These are phyloP conservation scores for Strongylocentrotus purpuratus DNA, from an alignment of 35 echinoderm and acorn worm species.

Conservation along the genomic window DNA sequence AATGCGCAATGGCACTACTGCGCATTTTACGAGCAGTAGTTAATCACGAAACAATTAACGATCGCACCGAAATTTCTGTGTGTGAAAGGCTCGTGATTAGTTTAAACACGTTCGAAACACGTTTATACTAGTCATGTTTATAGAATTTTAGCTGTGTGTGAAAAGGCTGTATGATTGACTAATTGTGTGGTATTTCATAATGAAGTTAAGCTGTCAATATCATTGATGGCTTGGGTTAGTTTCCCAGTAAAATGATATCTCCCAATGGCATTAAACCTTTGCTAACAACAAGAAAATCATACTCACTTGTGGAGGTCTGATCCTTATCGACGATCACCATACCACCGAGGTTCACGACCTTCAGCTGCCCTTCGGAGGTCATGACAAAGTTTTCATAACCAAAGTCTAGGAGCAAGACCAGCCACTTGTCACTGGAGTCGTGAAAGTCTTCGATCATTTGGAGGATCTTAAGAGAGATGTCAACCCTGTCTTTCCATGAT, in stretches of 20 bases:
- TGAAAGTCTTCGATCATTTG: slow-evolving; percentile 72
- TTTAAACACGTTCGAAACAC: no score
- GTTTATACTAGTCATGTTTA: no score
- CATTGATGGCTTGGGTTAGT: neutral
- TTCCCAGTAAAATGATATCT: neutral
- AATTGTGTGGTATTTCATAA: neutral
- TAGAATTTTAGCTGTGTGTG: no score
- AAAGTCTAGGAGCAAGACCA: slow-evolving; percentile 62
- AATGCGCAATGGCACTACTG: no score
- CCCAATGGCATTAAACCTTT: neutral
- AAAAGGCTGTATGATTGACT: no score
- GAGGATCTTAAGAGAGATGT: slow-evolving; percentile 61
- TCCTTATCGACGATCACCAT: slow-evolving; percentile 66
- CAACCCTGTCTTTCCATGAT: slow-evolving; percentile 60
- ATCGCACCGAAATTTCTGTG: no score
- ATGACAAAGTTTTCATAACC: slow-evolving; percentile 64
- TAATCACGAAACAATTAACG: no score
- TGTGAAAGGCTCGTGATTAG: no score
- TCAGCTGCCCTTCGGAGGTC: slow-evolving; percentile 54
- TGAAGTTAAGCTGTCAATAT: neutral
- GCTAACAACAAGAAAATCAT: neutral
- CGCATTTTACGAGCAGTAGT: no score
- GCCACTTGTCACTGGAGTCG: slow-evolving; percentile 61
- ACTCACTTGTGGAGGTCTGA: slow-evolving; percentile 55
- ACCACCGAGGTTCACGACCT: slow-evolving; percentile 58